These are phyloP conservation scores for Colinus virginianus DNA, from an alignment of 2,113 vertebrate genomes.

Conservation along the genomic window DNA sequence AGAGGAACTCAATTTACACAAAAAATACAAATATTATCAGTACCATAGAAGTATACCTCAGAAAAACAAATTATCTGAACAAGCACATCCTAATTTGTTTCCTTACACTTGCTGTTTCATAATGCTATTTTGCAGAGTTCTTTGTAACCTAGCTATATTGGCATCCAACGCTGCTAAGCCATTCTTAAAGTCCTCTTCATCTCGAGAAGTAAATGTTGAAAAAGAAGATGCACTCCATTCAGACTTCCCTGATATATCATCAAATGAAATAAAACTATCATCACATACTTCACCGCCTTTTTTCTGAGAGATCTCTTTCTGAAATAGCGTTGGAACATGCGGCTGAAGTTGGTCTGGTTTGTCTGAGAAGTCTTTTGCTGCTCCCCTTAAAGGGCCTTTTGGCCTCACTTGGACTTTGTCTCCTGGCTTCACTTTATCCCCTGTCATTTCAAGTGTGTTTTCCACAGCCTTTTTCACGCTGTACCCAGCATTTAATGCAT, in stretches of 20 bases:
- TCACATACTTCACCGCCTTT: slow-evolving; percentile 20
- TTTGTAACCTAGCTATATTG: slow-evolving; percentile 90
- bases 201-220: slow-evolving; percentile 88
- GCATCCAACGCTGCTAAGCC: slow-evolving; percentile 92
- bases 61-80: not conserved
- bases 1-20: slow-evolving; percentile 1
- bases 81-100: not conserved
- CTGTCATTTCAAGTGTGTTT: not conserved
- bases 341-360: slow-evolving; percentile 6
- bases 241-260: slow-evolving; percentile 77
- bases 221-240: slow-evolving; percentile 85
- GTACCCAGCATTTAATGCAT: not conserved
- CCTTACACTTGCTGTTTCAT: slow-evolving; percentile 73
- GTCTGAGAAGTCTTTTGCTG: slow-evolving; percentile 1
- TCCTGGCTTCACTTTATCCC: not conserved
- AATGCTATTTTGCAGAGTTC: slow-evolving; percentile 81
- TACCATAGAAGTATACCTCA: not conserved
- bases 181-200: slow-evolving; percentile 89
- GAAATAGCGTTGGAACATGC: not conserved
- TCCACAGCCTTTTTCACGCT: slow-evolving; percentile 12
- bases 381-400: slow-evolving; percentile 22
- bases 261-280: slow-evolving; percentile 71
- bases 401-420: slow-evolving; percentile 53
- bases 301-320: not conserved
- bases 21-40: not conserved